Base-by-base conservation (phyloP, 2,113 vertebrate species). In the Raja brachyura region DNA sequence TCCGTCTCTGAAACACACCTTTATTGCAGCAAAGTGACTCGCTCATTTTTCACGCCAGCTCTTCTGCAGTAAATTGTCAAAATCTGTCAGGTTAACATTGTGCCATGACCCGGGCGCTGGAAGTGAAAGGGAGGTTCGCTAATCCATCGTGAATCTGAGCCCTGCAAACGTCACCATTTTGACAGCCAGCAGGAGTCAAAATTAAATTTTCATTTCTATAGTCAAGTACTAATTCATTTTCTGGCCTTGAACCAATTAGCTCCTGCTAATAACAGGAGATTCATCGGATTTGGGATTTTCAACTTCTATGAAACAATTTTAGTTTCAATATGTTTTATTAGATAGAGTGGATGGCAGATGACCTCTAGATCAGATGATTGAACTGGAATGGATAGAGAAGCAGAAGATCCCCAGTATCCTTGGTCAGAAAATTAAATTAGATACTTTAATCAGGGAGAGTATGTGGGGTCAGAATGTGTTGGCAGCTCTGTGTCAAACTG, bases 111-210 rank as follows among this genome's bases (percentile, higher is more conserved):
- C 88, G 11, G 33, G 88, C 39, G 33, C 3, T 70, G 25, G 88
- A 39, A 92, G 33, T 92, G 39, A 73, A 92, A 70, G 88, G 66
- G 33, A 61, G n/a, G 85, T 48, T 68, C 73, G 61, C 66, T 92
- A 92, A 90, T 90, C 31, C 66, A 70, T 14, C 25, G 33, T 22
- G 39, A 39, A 25, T 22, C 20, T 73, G 31, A 73, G 18, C 31
- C 33, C 20, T 18, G 20, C 28, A 3, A 31, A 20, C 39, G 59
- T 39, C 31, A 90, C n/a, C 68, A 70, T 31, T 90, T 90, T 68
- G 33, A 86, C 13, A 1, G 16, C 22, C 54, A 54, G 48, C 39
- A 54, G 39, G 20, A 10, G 54, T 54, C 22, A 25, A 81, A 56
- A 33, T 25, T 56, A 54, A 48, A 81, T 56, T 81, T 81, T 25